phyloP scores from a whole-genome alignment of 2,797 vertebrate genomes.

The Tapirus indicus region DNA sequence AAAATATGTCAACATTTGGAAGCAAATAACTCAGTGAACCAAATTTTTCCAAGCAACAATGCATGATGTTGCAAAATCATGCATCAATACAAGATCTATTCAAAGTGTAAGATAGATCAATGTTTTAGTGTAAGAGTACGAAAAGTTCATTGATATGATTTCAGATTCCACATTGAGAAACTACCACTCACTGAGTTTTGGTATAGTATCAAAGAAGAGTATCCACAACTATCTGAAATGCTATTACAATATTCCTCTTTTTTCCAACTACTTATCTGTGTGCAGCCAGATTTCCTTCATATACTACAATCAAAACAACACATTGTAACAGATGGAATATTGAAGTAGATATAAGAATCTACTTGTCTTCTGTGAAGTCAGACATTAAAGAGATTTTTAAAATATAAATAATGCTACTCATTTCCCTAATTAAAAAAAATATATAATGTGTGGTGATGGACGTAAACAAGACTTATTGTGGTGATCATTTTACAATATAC shows the following conservation, averaged over 20 bases:
- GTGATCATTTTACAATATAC: background rate
- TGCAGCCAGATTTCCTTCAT: background rate
- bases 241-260: background rate
- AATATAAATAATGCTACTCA: background rate
- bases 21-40: background rate
- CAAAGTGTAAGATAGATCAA: background rate
- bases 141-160: background rate
- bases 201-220: background rate
- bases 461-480: background rate
- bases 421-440: background rate
- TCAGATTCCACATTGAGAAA: constrained; percentile 8
- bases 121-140: background rate
- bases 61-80: background rate
- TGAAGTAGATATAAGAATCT: background rate
- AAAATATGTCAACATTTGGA: background rate
- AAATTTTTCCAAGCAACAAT: constrained; percentile 5
- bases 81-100: background rate
- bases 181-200: background rate
- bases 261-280: background rate
- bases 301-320: background rate
- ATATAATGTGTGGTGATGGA: background rate
- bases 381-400: background rate
- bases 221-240: constrained; percentile 19
- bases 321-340: background rate
- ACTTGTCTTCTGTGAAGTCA: background rate